Evolutionary conservation across 53 echinoderm and acorn worm species (phyloP).

Genomic region (Patiria pectinifera): DNA sequence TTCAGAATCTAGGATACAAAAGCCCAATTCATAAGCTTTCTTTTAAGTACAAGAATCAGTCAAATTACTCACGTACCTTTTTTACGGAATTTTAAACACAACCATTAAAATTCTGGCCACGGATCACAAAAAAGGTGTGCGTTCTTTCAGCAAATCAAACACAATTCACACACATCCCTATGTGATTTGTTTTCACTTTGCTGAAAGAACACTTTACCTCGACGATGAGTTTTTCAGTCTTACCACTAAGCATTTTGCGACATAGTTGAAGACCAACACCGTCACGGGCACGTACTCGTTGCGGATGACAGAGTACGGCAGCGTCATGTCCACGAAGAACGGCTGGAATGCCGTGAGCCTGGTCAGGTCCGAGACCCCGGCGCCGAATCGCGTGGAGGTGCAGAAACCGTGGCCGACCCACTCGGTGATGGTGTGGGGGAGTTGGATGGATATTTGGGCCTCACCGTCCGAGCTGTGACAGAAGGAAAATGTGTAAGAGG

Average conservation of each 20-base stretch:
- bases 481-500: neutral
- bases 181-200: too few species aligned
- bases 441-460: conserved; percentile 34
- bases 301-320: conserved; percentile 91
- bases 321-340: conserved; percentile 76
- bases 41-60: too few species aligned
- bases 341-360: conserved; percentile 74
- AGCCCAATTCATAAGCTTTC: too few species aligned
- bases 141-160: too few species aligned
- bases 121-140: too few species aligned
- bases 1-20: too few species aligned
- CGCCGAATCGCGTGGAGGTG: conserved; percentile 61
- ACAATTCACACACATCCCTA: too few species aligned
- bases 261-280: conserved; percentile 79
- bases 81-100: too few species aligned
- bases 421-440: conserved; percentile 81
- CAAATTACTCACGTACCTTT: too few species aligned
- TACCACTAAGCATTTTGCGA: conserved; percentile 78
- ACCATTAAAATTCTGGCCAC: too few species aligned
- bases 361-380: conserved; percentile 81
- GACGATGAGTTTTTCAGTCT: neutral
- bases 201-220: too few species aligned
- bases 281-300: conserved; percentile 74
- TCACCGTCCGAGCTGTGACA: conserved; percentile 16
- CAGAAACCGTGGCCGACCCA: conserved; percentile 83